Base-by-base conservation (phyloP, 2,888 invertebrate species). In the Abscondita cerata region DNA sequence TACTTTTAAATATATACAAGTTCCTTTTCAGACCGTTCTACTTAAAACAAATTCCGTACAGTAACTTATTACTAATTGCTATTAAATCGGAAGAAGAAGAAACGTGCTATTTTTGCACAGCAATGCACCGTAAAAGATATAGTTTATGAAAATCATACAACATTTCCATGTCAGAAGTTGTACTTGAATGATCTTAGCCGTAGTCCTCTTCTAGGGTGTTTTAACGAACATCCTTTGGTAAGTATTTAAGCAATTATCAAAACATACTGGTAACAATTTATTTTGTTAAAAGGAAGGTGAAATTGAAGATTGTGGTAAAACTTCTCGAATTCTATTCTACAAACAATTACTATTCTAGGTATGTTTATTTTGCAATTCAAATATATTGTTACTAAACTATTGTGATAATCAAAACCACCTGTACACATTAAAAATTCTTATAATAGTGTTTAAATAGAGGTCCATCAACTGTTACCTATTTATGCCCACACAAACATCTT, bases 21-120 rank as follows among this genome's bases (percentile, higher is more conserved):
- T 41, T 34, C n/a, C 16, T 62, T n/a, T n/a, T 78, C 64, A 83
- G 87, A 55, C 86, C 86, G 1, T 92, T 89, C 76, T 89, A 87
- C 78, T 86, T 91, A 0, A 86, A 90, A 67, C 85, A 87, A 73
- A 87, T 95, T 34, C 87, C 88, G 0, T 86, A 89, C 72, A 92
- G 92, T 16, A 95, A 95, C 81, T 81, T 95, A 59, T 75, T 94
- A 31, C 80, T 95, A 65, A 85, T 94, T 47, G 90, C 92, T 11
- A 86, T 93, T 2, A 85, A 91, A 72, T 82, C 83, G 0, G 75
- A 81, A 69, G 80, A 81, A 54, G 80, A 81, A 53, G 82, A 82
- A 9, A 54, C 65, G 13, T 82, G 83, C 63, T 82, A 82, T 65
- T 79, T 80, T 46, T 77, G 52, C 77, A 85, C 51, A 82, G 81